Evolutionary conservation across 2,888 invertebrate genomes (phyloP).

Genomic region (Drosophila fulvimacula): DNA sequence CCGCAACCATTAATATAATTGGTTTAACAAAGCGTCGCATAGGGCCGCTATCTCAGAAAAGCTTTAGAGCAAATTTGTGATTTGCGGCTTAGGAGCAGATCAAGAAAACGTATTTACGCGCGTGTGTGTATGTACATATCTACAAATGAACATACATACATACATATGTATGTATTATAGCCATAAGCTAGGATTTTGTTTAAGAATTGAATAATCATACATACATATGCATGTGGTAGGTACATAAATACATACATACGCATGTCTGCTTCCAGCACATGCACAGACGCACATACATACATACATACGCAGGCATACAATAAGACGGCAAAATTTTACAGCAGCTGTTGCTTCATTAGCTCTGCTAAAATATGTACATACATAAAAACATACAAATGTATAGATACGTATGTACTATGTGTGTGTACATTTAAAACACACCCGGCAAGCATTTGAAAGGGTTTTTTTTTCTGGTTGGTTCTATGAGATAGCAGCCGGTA

Average conservation of each 20-base stretch:
- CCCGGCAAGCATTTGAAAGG: constrained; percentile 45
- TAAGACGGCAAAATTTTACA: constrained; percentile 4
- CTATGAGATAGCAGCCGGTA: constrained; percentile 29
- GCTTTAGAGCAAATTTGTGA: neutral
- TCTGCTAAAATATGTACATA: constrained; percentile 44
- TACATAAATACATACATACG: neutral
- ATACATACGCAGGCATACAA: neutral
- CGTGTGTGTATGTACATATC: neutral
- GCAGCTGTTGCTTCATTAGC: constrained; percentile 26
- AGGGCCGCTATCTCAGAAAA: neutral
- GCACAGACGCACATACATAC: neutral
- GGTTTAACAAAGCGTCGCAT: constrained; percentile 23
- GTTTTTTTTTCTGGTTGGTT: constrained; percentile 47
- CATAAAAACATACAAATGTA: constrained; percentile 12
- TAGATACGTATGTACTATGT: neutral
- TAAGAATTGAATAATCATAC: neutral
- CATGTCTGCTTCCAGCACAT: neutral
- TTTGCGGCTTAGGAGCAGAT: constrained; percentile 6
- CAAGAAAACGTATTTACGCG: neutral
- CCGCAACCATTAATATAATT: constrained; percentile 28
- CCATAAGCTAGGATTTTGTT: constrained; percentile 15
- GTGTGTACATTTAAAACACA: constrained; percentile 19
- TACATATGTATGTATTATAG: neutral
- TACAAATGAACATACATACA: neutral
- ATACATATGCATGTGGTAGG: too few relatives aligned